A percentile compares a stretch with the other conserved stretches of the same genome.
These are phyloP conservation scores for Helleia helle DNA, from an alignment of 2,888 invertebrate species.

Conservation along the genomic window DNA sequence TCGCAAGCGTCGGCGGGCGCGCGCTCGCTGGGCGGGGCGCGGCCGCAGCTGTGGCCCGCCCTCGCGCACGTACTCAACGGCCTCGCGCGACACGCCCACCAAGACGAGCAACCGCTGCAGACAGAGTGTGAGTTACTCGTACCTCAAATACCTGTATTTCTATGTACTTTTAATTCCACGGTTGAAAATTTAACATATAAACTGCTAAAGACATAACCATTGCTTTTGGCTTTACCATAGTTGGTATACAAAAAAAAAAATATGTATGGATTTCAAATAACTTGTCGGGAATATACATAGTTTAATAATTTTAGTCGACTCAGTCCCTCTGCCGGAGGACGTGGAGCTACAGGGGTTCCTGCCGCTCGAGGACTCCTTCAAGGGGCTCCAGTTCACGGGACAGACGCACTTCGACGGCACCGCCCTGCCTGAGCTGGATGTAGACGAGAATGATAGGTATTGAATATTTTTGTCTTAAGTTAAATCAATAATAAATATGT, in stretches of 20 bases:
- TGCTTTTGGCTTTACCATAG: no score
- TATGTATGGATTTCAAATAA: no score
- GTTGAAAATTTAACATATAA: no score
- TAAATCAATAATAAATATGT: no score
- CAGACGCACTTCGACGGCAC: slow-evolving; percentile 52
- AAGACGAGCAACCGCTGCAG: slow-evolving; percentile 19
- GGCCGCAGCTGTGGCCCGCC: slow-evolving; percentile 85
- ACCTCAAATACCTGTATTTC: no score
- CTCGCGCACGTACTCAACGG: slow-evolving; percentile 83
- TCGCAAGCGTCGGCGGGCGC: slow-evolving; percentile 69
- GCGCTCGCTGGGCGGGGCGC: slow-evolving; percentile 68
- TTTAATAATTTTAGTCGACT: slow-evolving; percentile 62
- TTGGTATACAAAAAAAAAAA: no score
- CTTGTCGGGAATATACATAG: no score
- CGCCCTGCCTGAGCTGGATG: slow-evolving; percentile 40
- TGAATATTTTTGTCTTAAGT: no score
- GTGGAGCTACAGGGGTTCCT: slow-evolving; percentile 86
- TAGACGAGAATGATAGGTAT: no score
- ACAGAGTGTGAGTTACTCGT: neutral
- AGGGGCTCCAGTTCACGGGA: slow-evolving; percentile 61
- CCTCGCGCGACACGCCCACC: slow-evolving; percentile 72
- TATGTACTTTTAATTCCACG: no score
- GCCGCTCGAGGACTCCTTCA: slow-evolving; percentile 77
- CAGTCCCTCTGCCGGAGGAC: slow-evolving; percentile 84
- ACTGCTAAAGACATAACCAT: no score